Evolutionary conservation across 2,888 invertebrate species (phyloP).

Genomic region (Platycnemis pennipes): DNA sequence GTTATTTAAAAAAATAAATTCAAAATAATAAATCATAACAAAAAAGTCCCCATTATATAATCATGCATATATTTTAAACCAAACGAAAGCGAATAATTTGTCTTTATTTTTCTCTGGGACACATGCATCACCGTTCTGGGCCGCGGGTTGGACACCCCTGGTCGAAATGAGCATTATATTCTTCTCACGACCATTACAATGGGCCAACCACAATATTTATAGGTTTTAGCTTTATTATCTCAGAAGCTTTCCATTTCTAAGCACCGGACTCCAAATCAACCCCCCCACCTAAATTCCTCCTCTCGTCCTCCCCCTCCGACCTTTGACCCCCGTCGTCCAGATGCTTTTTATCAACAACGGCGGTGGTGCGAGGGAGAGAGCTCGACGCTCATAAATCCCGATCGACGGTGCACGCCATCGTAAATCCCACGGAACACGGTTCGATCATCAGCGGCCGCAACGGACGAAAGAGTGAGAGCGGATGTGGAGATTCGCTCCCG

Average conservation of each 20-base stretch:
- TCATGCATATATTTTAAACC: too few species aligned
- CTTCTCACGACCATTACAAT: too few species aligned
- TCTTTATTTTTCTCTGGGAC: too few species aligned
- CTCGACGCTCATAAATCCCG: neutral
- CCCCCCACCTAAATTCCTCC: neutral
- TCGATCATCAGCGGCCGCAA: neutral
- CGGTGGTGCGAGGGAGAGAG: neutral
- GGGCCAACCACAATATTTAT: too few species aligned
- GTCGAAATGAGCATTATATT: too few species aligned
- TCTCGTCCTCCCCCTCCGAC: neutral
- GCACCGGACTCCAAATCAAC: neutral
- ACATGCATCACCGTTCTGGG: too few species aligned
- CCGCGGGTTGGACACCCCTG: too few species aligned
- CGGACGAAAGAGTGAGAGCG: neutral
- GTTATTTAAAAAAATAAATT: too few species aligned
- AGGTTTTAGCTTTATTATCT: neutral
- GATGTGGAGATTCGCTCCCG: neutral
- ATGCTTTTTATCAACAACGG: neutral
- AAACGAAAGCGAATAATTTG: too few species aligned
- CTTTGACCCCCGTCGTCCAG: neutral
- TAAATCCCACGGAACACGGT: slow-evolving; percentile 14
- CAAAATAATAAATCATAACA: too few species aligned
- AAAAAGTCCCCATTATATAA: too few species aligned
- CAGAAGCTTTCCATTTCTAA: neutral
- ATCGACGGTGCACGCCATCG: neutral